These are phyloP conservation scores for Lacerta agilis DNA, from an alignment of 2,797 vertebrate genomes.

Conservation along the genomic window DNA sequence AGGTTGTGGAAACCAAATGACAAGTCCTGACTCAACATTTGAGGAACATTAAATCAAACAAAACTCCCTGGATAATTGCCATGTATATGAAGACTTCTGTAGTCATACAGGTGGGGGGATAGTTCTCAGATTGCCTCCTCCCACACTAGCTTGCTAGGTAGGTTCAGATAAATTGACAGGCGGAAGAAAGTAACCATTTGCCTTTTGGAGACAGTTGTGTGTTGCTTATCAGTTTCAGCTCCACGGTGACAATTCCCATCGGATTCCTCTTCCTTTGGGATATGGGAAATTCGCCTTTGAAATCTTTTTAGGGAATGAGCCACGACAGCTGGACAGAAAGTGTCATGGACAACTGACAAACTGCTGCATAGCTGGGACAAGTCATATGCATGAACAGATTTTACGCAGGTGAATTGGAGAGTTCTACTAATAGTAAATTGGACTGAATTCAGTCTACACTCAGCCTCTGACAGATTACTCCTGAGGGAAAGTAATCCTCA, in stretches of 20 bases:
- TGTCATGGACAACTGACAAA: constrained; percentile 59
- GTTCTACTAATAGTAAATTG: background rate
- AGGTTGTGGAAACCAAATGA: background rate
- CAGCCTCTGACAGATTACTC: no score
- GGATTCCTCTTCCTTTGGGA: constrained; percentile 47
- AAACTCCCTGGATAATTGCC: background rate
- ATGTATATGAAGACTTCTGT: background rate
- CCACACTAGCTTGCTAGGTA: no score
- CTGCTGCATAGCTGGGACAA: constrained; percentile 53
- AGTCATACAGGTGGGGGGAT: no score
- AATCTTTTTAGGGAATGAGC: background rate
- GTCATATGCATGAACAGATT: constrained; percentile 25
- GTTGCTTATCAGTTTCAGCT: constrained; percentile 71
- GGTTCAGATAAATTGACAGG: constrained; percentile 42
- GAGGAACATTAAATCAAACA: background rate
- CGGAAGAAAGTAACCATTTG: constrained; percentile 48
- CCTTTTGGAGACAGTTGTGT: constrained; percentile 63
- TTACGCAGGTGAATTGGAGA: constrained; percentile 46
- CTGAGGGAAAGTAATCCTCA: no score
- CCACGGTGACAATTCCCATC: constrained; percentile 51
- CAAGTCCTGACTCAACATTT: background rate
- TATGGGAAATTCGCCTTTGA: constrained; percentile 57
- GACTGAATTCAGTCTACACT: background rate
- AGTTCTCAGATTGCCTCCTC: no score
- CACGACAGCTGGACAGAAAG: background rate